phyloP scores from a whole-genome alignment of 2,797 vertebrate species.

The Nasua narica region DNA sequence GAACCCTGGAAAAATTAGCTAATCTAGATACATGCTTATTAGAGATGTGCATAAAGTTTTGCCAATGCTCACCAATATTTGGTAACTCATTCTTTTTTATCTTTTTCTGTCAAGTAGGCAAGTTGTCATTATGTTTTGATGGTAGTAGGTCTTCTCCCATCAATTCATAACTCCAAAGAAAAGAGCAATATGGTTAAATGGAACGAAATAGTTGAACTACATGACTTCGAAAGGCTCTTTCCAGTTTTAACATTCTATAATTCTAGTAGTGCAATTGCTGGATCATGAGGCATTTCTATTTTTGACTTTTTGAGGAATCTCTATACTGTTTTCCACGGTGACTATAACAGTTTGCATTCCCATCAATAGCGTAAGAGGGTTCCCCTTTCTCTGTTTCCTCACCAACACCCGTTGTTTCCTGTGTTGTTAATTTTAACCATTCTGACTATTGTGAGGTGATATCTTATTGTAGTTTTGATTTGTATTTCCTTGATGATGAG shows the following conservation, averaged over 20 bases:
- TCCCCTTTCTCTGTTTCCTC: neutral
- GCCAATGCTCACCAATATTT: neutral
- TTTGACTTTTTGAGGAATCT: neutral
- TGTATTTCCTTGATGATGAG: neutral
- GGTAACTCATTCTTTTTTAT: neutral
- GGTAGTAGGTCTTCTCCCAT: neutral
- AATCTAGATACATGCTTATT: neutral
- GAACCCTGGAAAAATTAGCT: neutral
- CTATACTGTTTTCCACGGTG: neutral
- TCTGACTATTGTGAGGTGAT: neutral
- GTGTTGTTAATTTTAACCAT: neutral
- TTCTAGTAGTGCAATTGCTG: neutral
- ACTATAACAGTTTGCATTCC: neutral
- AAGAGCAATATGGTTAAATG: neutral
- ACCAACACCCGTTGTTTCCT: neutral
- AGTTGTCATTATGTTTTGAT: constrained; percentile 14
- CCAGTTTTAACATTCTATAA: neutral
- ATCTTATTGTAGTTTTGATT: neutral
- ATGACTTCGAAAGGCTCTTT: constrained; percentile 13
- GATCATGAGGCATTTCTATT: neutral
- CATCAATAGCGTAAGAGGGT: neutral
- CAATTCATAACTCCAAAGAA: constrained; percentile 9
- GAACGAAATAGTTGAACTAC: neutral
- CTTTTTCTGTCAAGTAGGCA: neutral
- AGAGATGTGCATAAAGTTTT: neutral